phyloP scores from a whole-genome alignment of 2,888 invertebrate species.

The Panorpa germanica region DNA sequence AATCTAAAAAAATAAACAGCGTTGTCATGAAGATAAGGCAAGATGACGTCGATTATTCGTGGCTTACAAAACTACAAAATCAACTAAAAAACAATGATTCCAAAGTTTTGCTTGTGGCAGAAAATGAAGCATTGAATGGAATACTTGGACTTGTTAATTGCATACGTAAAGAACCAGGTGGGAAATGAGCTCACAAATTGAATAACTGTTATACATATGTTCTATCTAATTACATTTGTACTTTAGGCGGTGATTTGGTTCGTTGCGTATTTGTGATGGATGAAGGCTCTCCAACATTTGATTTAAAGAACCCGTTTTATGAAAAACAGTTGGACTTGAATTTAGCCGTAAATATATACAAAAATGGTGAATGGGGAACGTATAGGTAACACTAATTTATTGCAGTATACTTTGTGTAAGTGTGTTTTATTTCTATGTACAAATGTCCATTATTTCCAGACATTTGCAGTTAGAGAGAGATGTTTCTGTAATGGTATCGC shows the following conservation, averaged over 20 bases:
- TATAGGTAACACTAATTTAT: constrained; percentile 51
- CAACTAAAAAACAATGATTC: constrained; percentile 20
- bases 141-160: constrained; percentile 67
- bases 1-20: constrained; percentile 25
- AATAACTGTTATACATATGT: too few relatives aligned
- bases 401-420: too few relatives aligned
- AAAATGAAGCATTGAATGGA: constrained; percentile 46
- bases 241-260: constrained; percentile 27
- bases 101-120: constrained; percentile 39
- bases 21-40: constrained; percentile 27
- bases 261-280: constrained; percentile 37
- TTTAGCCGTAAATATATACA: constrained; percentile 52
- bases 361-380: constrained; percentile 45
- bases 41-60: constrained; percentile 25
- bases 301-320: constrained; percentile 36
- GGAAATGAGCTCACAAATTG: too few relatives aligned
- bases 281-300: constrained; percentile 35
- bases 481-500: constrained; percentile 27
- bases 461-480: constrained; percentile 21
- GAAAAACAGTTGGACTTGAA: constrained; percentile 43
- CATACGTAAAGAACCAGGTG: constrained; percentile 50
- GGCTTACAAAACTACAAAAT: constrained; percentile 29
- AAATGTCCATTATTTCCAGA: too few relatives aligned
- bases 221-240: too few relatives aligned
- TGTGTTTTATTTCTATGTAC: too few relatives aligned